Evolutionary conservation across 2,888 invertebrate species (phyloP).

Genomic region (Chrysotoxum bicinctum): DNA sequence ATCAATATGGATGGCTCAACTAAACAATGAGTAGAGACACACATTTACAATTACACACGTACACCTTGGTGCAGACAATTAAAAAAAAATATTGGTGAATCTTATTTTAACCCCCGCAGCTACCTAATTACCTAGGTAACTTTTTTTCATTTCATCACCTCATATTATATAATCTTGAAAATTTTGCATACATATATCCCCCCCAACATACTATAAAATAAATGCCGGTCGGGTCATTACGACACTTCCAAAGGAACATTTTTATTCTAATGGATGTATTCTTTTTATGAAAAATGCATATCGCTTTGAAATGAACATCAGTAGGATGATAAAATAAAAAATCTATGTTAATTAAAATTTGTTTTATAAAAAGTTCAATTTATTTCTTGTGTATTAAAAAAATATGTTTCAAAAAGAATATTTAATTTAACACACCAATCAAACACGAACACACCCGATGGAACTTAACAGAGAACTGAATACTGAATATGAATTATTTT

Average conservation of each 20-base stretch:
- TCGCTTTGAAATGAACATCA: not conserved
- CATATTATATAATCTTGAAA: constrained; percentile 64
- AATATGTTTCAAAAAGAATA: constrained; percentile 5
- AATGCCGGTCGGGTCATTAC: constrained; percentile 49
- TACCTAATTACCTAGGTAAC: not conserved
- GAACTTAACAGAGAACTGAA: constrained; percentile 66
- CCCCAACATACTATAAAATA: constrained; percentile 9
- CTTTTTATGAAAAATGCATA: not conserved
- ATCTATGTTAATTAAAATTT: not conserved
- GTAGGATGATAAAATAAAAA: not conserved
- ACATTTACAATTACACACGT: constrained; percentile 35
- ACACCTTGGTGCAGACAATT: constrained; percentile 3
- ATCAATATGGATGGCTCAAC: not conserved
- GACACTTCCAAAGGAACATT: constrained; percentile 22
- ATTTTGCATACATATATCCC: not conserved
- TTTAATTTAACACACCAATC: constrained; percentile 51
- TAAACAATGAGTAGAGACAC: constrained; percentile 17
- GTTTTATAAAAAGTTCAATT: not conserved
- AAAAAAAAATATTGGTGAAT: not conserved
- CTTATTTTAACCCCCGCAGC: not conserved
- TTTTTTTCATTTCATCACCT: constrained; percentile 23
- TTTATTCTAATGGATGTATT: constrained; percentile 5
- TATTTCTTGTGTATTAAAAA: not conserved
- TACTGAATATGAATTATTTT: too few species aligned
- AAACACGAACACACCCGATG: constrained; percentile 56